These are phyloP conservation scores for Choreutis nemorana DNA, from an alignment of 2,888 invertebrate species.

Conservation along the genomic window DNA sequence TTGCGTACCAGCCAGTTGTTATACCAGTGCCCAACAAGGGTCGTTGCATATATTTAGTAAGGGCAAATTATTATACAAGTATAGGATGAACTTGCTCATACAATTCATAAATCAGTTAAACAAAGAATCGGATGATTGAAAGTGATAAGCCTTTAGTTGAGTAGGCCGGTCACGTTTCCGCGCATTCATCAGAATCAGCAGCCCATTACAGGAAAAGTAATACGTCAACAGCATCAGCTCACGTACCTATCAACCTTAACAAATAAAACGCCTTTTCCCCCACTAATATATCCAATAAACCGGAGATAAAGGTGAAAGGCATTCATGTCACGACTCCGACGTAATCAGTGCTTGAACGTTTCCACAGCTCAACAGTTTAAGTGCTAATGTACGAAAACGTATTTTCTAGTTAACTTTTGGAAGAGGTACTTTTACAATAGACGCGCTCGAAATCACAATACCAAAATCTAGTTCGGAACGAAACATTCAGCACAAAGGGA, in stretches of 20 bases:
- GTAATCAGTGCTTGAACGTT: not conserved
- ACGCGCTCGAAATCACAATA: constrained; percentile 13
- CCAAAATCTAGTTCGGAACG: constrained; percentile 14
- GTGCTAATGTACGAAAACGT: not conserved
- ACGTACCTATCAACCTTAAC: constrained; percentile 5
- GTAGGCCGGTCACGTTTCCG: constrained; percentile 17
- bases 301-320: too few relatives aligned
- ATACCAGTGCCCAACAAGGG: too few relatives aligned
- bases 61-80: too few relatives aligned
- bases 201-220: constrained; percentile 20
- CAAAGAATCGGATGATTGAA: constrained; percentile 6
- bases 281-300: constrained; percentile 1
- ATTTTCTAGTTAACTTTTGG: constrained; percentile 2
- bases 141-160: constrained; percentile 6
- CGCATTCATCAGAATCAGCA: constrained; percentile 25
- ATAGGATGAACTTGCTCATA: constrained; percentile 8
- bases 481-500: constrained; percentile 37
- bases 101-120: constrained; percentile 7
- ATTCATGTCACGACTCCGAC: too few relatives aligned
- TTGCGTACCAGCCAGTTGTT: too few relatives aligned
- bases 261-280: constrained; percentile 3
- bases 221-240: constrained; percentile 21
- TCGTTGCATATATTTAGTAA: too few relatives aligned
- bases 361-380: not conserved
- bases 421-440: constrained; percentile 7